Evolutionary conservation across 2,113 vertebrate genomes (phyloP).

Genomic region (Labeo catla): DNA sequence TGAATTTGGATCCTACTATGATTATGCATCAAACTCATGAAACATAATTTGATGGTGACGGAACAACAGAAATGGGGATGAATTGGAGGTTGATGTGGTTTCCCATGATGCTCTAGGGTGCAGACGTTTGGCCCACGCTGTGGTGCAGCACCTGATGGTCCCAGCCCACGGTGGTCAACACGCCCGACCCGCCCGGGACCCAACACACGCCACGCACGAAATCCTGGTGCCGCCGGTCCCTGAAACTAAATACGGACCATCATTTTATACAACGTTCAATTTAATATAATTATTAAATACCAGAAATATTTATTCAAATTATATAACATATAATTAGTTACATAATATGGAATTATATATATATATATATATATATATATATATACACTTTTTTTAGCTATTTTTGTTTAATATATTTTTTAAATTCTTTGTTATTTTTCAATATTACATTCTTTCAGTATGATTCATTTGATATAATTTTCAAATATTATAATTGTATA

Average conservation of each 20-base stretch:
- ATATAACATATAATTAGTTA: too few relatives aligned
- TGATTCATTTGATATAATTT: background rate
- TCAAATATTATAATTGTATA: background rate
- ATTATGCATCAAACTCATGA: background rate
- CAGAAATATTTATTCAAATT: too few relatives aligned
- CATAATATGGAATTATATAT: too few relatives aligned
- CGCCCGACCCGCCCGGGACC: conserved; percentile 81
- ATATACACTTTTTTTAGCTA: too few relatives aligned
- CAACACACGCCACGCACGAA: conserved; percentile 89
- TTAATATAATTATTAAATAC: too few relatives aligned
- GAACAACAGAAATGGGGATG: background rate
- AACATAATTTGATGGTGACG: background rate
- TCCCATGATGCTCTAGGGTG: conserved; percentile 1
- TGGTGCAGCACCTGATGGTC: conserved; percentile 96
- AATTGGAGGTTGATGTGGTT: background rate
- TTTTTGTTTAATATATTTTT: too few relatives aligned
- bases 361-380: too few relatives aligned
- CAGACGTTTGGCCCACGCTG: conserved; percentile 29
- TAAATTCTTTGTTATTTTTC: too few relatives aligned
- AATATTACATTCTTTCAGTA: background rate
- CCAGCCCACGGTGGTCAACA: conserved; percentile 92
- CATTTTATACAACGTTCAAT: too few relatives aligned
- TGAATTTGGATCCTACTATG: background rate
- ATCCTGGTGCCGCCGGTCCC: conserved; percentile 85
- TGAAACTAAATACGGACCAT: conserved; percentile 74